These are phyloP conservation scores for Spisula solida DNA, from an alignment of 2,888 invertebrate genomes.

Conservation along the genomic window DNA sequence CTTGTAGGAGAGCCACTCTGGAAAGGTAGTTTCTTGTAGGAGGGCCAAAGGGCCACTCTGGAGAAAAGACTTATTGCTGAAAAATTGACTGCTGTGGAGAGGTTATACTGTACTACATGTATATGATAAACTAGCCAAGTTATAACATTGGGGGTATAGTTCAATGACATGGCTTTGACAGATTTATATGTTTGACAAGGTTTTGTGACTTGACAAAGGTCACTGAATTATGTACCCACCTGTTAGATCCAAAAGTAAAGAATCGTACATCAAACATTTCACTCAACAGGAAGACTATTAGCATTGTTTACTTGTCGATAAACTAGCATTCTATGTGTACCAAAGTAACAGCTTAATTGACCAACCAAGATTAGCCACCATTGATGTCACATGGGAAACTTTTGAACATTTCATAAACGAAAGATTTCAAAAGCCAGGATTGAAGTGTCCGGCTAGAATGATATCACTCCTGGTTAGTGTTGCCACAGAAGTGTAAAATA, in stretches of 20 bases:
- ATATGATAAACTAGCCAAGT: too few relatives aligned
- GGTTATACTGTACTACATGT: too few relatives aligned
- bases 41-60: neutral
- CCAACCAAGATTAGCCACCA: constrained; percentile 17
- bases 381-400: neutral
- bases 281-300: constrained; percentile 22
- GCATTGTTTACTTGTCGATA: constrained; percentile 40
- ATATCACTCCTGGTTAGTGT: too few relatives aligned
- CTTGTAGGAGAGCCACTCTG: too few relatives aligned
- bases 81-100: too few relatives aligned
- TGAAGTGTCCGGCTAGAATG: too few relatives aligned
- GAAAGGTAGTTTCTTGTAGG: neutral
- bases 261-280: constrained; percentile 28
- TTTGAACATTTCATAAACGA: constrained; percentile 15
- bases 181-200: constrained; percentile 18
- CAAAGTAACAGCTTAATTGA: constrained; percentile 39
- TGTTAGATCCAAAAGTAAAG: neutral
- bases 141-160: neutral
- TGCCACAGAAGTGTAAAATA: too few relatives aligned
- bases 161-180: neutral
- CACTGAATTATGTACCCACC: neutral
- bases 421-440: constrained; percentile 24
- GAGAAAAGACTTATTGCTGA: neutral
- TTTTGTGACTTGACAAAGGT: constrained; percentile 15
- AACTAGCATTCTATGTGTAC: constrained; percentile 39